These are phyloP conservation scores for Paramacrobiotus metropolitanus DNA, from an alignment of 1,140 invertebrate species.

Conservation along the genomic window DNA sequence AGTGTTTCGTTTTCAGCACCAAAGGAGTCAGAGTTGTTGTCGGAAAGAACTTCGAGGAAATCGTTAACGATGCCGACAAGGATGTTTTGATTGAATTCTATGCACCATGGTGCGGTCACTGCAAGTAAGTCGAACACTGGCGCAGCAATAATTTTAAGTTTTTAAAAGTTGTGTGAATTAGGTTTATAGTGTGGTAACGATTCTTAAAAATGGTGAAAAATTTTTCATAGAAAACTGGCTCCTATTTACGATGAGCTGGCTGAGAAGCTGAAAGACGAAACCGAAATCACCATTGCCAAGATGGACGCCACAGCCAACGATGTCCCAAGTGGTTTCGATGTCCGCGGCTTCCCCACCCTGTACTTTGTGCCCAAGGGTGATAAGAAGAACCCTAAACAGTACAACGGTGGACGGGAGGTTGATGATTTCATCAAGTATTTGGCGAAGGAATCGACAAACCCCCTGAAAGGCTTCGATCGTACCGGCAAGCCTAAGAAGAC, in stretches of 20 bases:
- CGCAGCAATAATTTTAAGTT: too few relatives aligned
- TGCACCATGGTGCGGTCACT: constrained; percentile 49
- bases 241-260: constrained; percentile 79
- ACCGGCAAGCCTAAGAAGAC: constrained; percentile 63
- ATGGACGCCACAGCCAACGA: constrained; percentile 97
- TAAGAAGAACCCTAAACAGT: constrained; percentile 57
- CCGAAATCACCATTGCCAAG: constrained; percentile 69
- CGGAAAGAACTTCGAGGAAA: constrained; percentile 84
- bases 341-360: constrained; percentile 87
- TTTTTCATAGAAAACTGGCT: constrained; percentile 53
- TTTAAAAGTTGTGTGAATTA: too few relatives aligned
- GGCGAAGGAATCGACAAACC: constrained; percentile 64
- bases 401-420: constrained; percentile 77
- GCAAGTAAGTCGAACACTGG: constrained; percentile 5
- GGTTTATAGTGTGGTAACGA: too few relatives aligned
- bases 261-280: constrained; percentile 66
- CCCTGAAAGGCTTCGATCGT: constrained; percentile 64
- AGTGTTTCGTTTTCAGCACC: constrained; percentile 3
- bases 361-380: constrained; percentile 73
- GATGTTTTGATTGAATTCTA: constrained; percentile 94
- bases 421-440: constrained; percentile 93
- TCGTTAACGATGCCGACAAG: constrained; percentile 68
- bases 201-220: too few relatives aligned
- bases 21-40: constrained; percentile 42
- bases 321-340: constrained; percentile 71